Evolutionary conservation across 2,797 vertebrate species (phyloP), one percentile per base, ranked within the genome.

Genomic region (Gallinago nigripennis): DNA sequence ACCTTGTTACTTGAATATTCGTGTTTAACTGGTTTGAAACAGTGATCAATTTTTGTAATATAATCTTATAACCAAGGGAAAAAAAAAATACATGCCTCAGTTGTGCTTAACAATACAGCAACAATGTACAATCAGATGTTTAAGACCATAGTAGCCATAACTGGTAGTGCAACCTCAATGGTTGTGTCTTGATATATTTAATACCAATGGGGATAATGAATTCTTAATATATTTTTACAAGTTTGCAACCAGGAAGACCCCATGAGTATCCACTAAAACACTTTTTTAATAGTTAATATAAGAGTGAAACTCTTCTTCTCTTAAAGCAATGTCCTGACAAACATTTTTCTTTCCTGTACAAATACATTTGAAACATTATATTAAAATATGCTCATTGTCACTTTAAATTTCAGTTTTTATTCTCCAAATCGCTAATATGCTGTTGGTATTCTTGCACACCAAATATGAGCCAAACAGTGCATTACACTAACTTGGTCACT

Each of bases 1-100:
- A 95, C 97, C 97, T 97, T 97, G 95, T 98, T 98, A 98, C 98
- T 98, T 98, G 98, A 98, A 98, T 98, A 95, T 96, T 92, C 31
- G 95, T 97, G 96, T 95, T 93, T 96, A 95, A 97, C 96, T 97
- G 96, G 96, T 97, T 95, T 94, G 96, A 93, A 97, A 96, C 94
- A 83, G 96, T 87, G 95, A 95, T 95, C 90, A 75, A 66, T 73
- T 95, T 97, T 93, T 96, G 95, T 97, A 91, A 94, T 65, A 73
- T 71, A 81, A 96, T 90, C 92, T 96, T 86, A 71, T 72, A 88
- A 73, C 96, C 88, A 80, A 95, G 96, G 96, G 96, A 83, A 90
- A 94, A 96, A 96, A 94, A 51, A 54, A 8, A 16, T 27, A 25
- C 82, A 82, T 2, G 85, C 94, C 94, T 94, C 73, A 63, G 91